Evolutionary conservation across 2,113 vertebrate genomes (phyloP).

Genomic region (Lutjanus erythropterus): DNA sequence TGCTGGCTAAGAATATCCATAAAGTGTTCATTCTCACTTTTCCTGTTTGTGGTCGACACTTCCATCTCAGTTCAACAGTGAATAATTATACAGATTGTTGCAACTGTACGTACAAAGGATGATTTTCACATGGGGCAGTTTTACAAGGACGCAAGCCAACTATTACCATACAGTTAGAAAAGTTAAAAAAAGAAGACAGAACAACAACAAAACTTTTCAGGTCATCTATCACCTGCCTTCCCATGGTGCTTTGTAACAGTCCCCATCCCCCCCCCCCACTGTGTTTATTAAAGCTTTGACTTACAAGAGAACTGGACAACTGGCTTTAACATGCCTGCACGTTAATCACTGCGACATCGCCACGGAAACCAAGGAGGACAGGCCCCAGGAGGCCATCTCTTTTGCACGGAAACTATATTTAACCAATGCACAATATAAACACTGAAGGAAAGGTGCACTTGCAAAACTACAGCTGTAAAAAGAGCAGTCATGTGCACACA

Average conservation of each 20-base stretch:
- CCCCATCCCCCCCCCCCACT: conserved; percentile 34
- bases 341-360: conserved; percentile 74
- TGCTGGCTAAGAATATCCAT: conserved; percentile 64
- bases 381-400: conserved; percentile 68
- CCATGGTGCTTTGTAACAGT: conserved; percentile 60
- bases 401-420: conserved; percentile 57
- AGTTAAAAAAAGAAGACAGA: conserved; percentile 46
- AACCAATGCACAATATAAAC: conserved; percentile 42
- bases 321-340: conserved; percentile 60
- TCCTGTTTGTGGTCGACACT: conserved; percentile 24
- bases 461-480: not conserved
- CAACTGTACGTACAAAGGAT: conserved; percentile 18
- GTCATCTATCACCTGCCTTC: conserved; percentile 65
- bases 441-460: conserved; percentile 6
- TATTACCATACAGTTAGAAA: conserved; percentile 41
- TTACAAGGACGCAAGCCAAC: not conserved
- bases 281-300: conserved; percentile 59
- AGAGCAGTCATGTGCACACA: not conserved
- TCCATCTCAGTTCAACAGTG: conserved; percentile 20
- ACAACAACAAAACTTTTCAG: conserved; percentile 43
- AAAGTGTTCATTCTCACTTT: conserved; percentile 45
- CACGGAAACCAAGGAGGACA: conserved; percentile 68
- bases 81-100: conserved; percentile 41
- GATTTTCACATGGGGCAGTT: conserved; percentile 17
- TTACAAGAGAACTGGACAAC: conserved; percentile 33